Percentiles rank a stretch among this genome's conserved stretches.
phyloP scores from a whole-genome alignment of 2,888 invertebrate species.

The Petrophora chlorosata region DNA sequence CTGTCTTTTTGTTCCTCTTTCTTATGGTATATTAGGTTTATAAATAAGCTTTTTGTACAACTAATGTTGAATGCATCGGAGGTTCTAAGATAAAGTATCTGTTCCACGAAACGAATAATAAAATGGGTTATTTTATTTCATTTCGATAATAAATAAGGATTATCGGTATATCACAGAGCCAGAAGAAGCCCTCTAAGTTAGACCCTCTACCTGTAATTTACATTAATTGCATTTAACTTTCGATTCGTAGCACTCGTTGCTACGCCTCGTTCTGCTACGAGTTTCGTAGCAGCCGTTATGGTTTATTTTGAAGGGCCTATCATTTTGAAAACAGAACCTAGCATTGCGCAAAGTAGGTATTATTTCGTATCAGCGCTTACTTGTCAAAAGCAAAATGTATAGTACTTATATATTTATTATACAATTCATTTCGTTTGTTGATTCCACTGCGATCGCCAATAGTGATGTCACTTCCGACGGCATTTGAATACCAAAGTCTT shows the following conservation, averaged over 20 bases:
- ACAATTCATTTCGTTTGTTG: not conserved
- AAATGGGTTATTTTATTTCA: conserved; percentile 18
- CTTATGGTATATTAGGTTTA: conserved; percentile 42
- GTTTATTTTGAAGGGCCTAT: conserved; percentile 5
- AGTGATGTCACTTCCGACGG: conserved; percentile 4
- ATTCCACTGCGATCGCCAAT: conserved; percentile 1
- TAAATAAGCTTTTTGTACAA: conserved; percentile 45
- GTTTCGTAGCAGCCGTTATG: conserved; percentile 53
- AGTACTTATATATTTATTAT: too few species aligned
- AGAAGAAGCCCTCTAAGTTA: not conserved
- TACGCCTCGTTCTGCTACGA: conserved; percentile 65
- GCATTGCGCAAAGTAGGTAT: too few species aligned
- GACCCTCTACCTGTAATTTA: not conserved
- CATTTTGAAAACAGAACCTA: conserved; percentile 6
- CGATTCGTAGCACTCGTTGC: conserved; percentile 64
- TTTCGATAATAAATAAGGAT: conserved; percentile 16
- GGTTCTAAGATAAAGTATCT: conserved; percentile 21
- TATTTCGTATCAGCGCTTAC: too few species aligned
- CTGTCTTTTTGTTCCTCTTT: conserved; percentile 49
- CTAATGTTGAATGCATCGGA: conserved; percentile 20
- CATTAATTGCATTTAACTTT: conserved; percentile 13
- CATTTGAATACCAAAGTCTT: too few species aligned
- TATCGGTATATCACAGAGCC: conserved; percentile 6
- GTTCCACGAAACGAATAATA: conserved; percentile 22
- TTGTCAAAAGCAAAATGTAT: too few species aligned